Conservation (phyloP, 2,797 vertebrate genomes). For the Enteromius trimaculatus region DNA sequence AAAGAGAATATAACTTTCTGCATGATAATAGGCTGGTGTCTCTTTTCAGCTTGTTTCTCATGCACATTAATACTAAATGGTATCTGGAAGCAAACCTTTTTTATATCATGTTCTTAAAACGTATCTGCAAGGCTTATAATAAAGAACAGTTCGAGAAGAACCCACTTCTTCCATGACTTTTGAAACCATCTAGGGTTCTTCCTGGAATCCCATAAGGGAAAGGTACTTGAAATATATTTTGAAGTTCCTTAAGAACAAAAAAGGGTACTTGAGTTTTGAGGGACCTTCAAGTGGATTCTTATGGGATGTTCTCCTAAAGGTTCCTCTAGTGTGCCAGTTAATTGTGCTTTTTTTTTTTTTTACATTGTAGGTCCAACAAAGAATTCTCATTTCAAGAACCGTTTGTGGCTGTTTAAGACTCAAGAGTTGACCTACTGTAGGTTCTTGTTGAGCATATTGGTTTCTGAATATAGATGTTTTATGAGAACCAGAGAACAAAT, state of each 20-base stretch:
- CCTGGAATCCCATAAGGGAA: background rate
- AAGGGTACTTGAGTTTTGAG: background rate
- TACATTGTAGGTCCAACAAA: background rate
- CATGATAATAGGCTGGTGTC: conserved; percentile 43
- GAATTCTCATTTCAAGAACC: background rate
- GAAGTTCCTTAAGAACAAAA: background rate
- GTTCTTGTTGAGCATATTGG: background rate
- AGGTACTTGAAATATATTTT: background rate
- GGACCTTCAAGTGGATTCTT: background rate
- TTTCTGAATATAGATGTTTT: background rate
- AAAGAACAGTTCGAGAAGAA: background rate
- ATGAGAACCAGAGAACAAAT: background rate
- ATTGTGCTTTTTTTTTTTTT: background rate
- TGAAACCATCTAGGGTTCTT: background rate
- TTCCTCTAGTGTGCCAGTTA: background rate
- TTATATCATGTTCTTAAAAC: background rate
- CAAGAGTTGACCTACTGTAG: background rate
- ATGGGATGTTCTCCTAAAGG: background rate
- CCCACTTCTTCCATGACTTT: background rate
- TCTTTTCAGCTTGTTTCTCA: background rate
- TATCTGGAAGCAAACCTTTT: background rate
- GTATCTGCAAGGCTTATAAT: background rate
- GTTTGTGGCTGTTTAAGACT: background rate
- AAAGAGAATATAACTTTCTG: conserved; percentile 50
- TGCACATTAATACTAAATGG: background rate